phyloP scores from a whole-genome alignment of 2,888 invertebrate species.

The Pammene fasciana region DNA sequence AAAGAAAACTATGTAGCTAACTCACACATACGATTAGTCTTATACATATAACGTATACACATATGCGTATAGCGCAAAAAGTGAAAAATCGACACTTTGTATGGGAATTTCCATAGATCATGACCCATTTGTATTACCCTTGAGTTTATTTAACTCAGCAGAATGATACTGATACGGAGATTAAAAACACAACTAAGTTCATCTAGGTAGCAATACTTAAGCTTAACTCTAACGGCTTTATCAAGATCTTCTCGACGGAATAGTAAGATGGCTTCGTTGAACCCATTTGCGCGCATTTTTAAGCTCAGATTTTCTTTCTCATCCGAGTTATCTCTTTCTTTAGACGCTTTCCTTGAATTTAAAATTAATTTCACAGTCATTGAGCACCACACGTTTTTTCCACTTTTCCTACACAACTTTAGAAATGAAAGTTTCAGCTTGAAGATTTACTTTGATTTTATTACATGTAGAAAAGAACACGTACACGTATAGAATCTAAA shows the following conservation, averaged over 20 bases:
- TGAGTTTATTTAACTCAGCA: background rate
- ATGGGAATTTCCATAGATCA: too few species aligned
- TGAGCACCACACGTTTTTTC: conserved; percentile 14
- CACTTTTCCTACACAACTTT: conserved; percentile 2
- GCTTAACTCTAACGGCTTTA: background rate
- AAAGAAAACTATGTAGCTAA: too few species aligned
- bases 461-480: too few species aligned
- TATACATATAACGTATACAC: too few species aligned
- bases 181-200: background rate
- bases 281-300: conserved; percentile 23
- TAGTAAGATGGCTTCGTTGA: conserved; percentile 8
- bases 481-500: too few species aligned
- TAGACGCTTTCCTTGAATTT: conserved; percentile 18
- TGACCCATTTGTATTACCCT: too few species aligned
- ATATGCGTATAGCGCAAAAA: too few species aligned
- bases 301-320: conserved; percentile 25
- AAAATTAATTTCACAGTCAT: conserved; percentile 30
- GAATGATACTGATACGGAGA: background rate
- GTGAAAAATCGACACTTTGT: too few species aligned
- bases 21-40: too few species aligned
- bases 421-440: background rate
- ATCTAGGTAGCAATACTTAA: conserved; percentile 1
- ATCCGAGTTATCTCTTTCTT: conserved; percentile 26
- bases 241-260: conserved; percentile 1
- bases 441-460: background rate